Percentiles rank a stretch among this genome's conserved stretches.
Evolutionary conservation across 2,888 invertebrate species (phyloP).

Genomic region (Hemaris fuciformis): DNA sequence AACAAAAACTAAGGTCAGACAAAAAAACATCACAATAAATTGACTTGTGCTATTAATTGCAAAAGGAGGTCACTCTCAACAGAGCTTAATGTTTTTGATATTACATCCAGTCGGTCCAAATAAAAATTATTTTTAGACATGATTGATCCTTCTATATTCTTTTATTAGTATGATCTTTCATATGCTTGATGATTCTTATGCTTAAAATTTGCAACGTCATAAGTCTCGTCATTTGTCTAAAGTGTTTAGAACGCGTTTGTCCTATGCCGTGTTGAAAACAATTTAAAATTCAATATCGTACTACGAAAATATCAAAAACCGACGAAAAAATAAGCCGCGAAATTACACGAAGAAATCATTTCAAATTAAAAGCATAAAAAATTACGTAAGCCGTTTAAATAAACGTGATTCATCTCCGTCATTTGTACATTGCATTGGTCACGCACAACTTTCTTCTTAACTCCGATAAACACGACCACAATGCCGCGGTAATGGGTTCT

Average conservation of each 20-base stretch:
- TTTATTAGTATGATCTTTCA: no score
- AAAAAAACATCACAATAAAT: conserved; percentile 15
- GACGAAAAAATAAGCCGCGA: no score
- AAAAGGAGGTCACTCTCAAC: conserved; percentile 24
- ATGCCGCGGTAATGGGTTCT: conserved; percentile 16
- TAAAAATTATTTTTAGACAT: no score
- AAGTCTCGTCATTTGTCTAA: no score
- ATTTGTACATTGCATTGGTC: background rate
- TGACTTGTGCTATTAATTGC: background rate
- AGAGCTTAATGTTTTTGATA: conserved; percentile 1
- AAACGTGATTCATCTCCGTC: background rate
- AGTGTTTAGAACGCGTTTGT: no score
- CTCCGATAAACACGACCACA: background rate
- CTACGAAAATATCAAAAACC: no score
- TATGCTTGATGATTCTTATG: no score
- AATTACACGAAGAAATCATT: background rate
- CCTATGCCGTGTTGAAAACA: no score
- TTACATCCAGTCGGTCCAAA: background rate
- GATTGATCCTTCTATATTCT: no score
- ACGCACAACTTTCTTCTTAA: background rate
- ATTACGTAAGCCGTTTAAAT: background rate
- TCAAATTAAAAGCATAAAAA: background rate
- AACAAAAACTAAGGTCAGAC: conserved; percentile 27
- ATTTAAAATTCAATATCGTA: no score
- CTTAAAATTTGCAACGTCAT: no score